These are phyloP conservation scores for Melanotaenia boesemani DNA, from an alignment of 2,797 vertebrate species.

Conservation along the genomic window DNA sequence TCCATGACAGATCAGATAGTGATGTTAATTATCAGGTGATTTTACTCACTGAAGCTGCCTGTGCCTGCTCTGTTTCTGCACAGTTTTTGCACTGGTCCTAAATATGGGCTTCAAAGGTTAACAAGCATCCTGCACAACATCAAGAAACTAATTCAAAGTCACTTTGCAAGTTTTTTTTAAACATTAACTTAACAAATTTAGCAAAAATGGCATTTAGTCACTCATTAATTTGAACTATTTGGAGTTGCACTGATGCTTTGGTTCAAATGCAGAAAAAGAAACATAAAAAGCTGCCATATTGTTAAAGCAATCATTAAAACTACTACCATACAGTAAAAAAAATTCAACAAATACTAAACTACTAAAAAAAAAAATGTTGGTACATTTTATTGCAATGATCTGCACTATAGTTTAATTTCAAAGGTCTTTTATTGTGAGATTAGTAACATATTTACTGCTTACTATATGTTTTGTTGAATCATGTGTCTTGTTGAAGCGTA, in stretches of 20 bases:
- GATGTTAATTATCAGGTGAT: conserved; percentile 34
- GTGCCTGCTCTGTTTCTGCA: background rate
- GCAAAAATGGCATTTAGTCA: background rate
- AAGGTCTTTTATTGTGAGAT: background rate
- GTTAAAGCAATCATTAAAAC: background rate
- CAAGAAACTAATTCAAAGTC: background rate
- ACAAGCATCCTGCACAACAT: conserved; percentile 1
- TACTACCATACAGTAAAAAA: background rate
- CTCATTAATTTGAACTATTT: too few relatives aligned
- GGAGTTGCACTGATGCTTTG: background rate
- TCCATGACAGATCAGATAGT: conserved; percentile 22
- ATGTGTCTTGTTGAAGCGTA: background rate
- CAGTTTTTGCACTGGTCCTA: background rate
- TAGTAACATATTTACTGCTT: background rate
- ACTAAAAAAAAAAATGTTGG: background rate
- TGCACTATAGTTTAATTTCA: background rate
- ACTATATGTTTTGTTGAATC: background rate
- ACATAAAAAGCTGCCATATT: background rate
- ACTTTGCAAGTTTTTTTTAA: background rate
- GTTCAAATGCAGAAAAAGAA: background rate
- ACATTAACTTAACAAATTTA: background rate
- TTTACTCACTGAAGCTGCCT: background rate
- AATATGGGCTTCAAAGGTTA: background rate
- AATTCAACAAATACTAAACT: background rate
- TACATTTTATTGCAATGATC: background rate